These are phyloP conservation scores for Eutrigla gurnardus DNA, from an alignment of 2,797 vertebrate species.

Conservation along the genomic window DNA sequence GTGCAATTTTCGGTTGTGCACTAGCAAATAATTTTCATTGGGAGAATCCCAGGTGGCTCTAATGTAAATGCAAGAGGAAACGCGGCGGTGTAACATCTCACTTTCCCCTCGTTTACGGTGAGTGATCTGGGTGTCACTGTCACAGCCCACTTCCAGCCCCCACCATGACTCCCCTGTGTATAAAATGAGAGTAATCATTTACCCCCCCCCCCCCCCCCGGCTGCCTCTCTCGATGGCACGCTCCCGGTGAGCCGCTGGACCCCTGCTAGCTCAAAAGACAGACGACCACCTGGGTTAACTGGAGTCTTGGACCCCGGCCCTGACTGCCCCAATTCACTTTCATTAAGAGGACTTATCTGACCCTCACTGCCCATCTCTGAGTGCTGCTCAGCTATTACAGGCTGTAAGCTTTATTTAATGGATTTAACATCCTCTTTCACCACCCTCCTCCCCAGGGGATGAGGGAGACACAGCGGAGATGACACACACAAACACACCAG, in stretches of 20 bases:
- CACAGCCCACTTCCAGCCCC: constrained; percentile 53
- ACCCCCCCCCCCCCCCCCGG: neutral
- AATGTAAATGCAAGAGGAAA: constrained; percentile 67
- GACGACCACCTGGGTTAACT: constrained; percentile 82
- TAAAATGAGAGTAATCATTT: constrained; percentile 79
- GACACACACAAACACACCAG: constrained; percentile 68
- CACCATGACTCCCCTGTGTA: constrained; percentile 65
- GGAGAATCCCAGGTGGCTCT: constrained; percentile 56
- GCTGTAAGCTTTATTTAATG: constrained; percentile 99
- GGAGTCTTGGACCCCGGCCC: constrained; percentile 72
- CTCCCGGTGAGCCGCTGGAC: constrained; percentile 60
- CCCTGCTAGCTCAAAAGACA: constrained; percentile 71
- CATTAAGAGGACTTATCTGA: constrained; percentile 87
- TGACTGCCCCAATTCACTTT: constrained; percentile 83
- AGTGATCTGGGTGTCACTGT: constrained; percentile 76
- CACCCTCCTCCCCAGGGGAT: constrained; percentile 89
- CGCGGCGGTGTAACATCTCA: constrained; percentile 71
- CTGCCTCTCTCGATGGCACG: constrained; percentile 36
- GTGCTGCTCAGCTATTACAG: constrained; percentile 85
- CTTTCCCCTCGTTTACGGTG: constrained; percentile 66
- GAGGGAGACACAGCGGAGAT: constrained; percentile 84
- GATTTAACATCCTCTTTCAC: constrained; percentile 99
- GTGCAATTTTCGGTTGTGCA: constrained; percentile 21
- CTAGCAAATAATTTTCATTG: constrained; percentile 56
- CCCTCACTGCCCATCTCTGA: constrained; percentile 80